Conservation (phyloP, 2,113 vertebrate genomes). For the Marcusenius ussheri region DNA sequence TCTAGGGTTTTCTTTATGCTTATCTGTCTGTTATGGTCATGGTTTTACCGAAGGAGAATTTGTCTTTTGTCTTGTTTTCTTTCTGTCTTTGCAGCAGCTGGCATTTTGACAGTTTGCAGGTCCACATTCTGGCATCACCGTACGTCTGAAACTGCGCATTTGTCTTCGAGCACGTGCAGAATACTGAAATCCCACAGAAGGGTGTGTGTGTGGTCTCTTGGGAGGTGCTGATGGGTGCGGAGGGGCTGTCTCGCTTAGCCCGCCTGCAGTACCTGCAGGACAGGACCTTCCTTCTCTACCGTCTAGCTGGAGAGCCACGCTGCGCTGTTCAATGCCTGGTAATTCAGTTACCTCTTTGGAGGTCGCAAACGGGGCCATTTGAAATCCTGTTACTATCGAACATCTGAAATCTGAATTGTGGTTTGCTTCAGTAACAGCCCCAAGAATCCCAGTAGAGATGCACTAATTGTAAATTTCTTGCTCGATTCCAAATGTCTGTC, state of each 20-base stretch:
- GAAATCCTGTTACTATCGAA: constrained; percentile 5
- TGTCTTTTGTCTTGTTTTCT: background rate
- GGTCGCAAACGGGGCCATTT: background rate
- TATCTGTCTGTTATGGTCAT: background rate
- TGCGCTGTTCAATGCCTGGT: background rate
- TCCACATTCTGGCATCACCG: background rate
- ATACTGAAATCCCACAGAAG: background rate
- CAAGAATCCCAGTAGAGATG: background rate
- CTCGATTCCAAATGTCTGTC: no score
- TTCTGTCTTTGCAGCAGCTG: background rate
- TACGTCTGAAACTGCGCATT: background rate
- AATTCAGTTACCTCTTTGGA: background rate
- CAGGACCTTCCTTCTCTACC: background rate
- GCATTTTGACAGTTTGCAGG: background rate
- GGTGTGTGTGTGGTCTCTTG: background rate
- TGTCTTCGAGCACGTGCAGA: background rate
- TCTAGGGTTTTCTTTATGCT: background rate
- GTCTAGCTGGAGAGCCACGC: background rate
- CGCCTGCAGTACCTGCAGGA: background rate
- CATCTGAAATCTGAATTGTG: constrained; percentile 16
- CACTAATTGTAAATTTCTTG: no score
- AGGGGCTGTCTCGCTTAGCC: background rate
- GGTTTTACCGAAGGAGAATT: background rate
- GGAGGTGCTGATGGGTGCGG: background rate
- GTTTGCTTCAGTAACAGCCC: background rate